A percentile compares a stretch with the other conserved stretches of the same genome.
Evolutionary conservation across 1,140 invertebrate species (phyloP).

Genomic region (Rhopalosiphum padi): DNA sequence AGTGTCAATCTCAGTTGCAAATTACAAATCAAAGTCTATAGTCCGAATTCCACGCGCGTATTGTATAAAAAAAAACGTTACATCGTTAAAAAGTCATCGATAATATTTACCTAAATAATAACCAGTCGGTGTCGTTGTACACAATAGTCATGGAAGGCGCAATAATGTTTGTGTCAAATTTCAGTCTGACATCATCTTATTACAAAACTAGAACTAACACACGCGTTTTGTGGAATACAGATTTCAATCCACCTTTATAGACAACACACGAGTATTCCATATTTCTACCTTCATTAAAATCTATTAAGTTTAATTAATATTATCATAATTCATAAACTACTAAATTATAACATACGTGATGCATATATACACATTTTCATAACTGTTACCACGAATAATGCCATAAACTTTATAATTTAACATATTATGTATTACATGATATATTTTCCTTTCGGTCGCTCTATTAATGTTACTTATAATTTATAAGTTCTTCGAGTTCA

Average conservation of each 20-base stretch:
- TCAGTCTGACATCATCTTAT: neutral
- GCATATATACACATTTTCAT: neutral
- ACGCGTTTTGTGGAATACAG: neutral
- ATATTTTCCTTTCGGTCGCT: neutral
- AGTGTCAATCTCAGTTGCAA: too few species aligned
- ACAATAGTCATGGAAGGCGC: too few species aligned
- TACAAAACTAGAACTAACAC: neutral
- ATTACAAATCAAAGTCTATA: too few species aligned
- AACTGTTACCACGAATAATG: neutral
- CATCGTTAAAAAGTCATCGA: too few species aligned
- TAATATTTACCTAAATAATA: too few species aligned
- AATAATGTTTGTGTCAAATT: too few species aligned
- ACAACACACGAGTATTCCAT: neutral
- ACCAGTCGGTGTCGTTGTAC: too few species aligned
- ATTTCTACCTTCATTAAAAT: neutral
- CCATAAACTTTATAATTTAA: neutral
- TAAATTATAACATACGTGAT: neutral
- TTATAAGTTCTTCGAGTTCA: neutral
- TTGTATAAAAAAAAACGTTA: too few species aligned
- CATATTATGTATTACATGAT: neutral
- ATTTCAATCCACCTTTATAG: neutral
- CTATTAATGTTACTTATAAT: neutral
- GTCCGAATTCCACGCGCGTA: too few species aligned
- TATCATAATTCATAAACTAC: neutral
- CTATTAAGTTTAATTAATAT: neutral